These are phyloP conservation scores for Capreolus pygargus DNA, from an alignment of 2,113 vertebrate genomes.

Conservation along the genomic window DNA sequence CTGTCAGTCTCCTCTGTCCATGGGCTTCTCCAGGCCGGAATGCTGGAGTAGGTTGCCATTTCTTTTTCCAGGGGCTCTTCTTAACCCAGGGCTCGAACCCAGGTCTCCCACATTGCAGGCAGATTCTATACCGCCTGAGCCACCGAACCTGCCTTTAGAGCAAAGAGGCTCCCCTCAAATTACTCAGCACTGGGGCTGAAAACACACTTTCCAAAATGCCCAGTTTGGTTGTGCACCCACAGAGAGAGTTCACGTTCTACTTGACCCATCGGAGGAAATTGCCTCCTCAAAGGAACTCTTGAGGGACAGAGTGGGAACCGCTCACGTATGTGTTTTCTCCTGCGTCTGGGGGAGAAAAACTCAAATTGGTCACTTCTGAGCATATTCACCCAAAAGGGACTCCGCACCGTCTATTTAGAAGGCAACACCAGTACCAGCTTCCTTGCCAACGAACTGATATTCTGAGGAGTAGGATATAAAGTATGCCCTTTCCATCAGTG, in stretches of 20 bases:
- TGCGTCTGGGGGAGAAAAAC: fast-evolving
- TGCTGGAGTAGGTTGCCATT: neutral
- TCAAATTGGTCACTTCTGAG: neutral
- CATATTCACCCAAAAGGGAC: neutral
- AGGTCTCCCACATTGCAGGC: neutral
- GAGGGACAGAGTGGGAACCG: fast-evolving
- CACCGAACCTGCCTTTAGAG: fast-evolving
- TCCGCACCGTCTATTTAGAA: fast-evolving
- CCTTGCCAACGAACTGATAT: neutral
- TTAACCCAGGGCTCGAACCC: neutral
- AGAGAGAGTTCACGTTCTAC: neutral
- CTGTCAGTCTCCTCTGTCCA: neutral
- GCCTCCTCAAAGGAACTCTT: neutral
- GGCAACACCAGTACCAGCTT: neutral
- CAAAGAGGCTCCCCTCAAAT: neutral
- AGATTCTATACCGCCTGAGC: neutral
- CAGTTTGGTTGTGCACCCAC: fast-evolving
- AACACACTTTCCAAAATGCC: neutral
- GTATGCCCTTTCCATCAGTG: neutral
- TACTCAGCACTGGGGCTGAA: neutral
- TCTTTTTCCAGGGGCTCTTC: neutral
- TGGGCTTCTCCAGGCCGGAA: neutral
- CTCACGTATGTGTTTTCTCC: neutral
- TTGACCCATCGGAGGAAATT: neutral
- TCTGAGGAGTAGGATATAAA: neutral